Base-by-base conservation (phyloP, 2,888 invertebrate genomes). In the Diaperis boleti region DNA sequence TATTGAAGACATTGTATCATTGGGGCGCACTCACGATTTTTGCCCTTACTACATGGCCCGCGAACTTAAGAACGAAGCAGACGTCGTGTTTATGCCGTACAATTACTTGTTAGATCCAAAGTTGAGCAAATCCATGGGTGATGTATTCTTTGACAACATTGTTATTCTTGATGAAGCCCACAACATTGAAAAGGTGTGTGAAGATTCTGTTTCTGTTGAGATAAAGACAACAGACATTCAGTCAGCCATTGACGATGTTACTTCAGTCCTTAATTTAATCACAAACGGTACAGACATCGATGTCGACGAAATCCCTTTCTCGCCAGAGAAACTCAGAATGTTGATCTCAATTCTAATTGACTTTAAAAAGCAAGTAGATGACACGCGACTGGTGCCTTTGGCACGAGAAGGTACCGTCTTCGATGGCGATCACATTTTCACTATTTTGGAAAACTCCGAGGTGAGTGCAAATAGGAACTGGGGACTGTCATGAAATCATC, bases 101-200 rank as follows among this genome's bases (percentile, higher is more conserved):
- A 99, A 99, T 84, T 99, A 50, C 18, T 29, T 41, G 8, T 41
- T 59, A 17, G 49, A 50, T 14, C 42, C 55, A 4, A 26, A 15
- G 11, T 42, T 20, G 14, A 29, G 13, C 8, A 54, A 54, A 39
- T 13, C 13, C 7, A 26, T 54, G 20, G 82, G 82, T 26, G 76
- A 88, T 49, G 88, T 90, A 71, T 79, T 92, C 52, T 80, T 87
- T 72, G 91, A 92, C 73, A 89, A 89, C 69, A 87, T 97, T 35
- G 84, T 99, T 11, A 96, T 99, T 64, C 86, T 99, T 70, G 99
- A 99, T 84, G 99, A 99, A 83, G 99, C 96, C 1, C 99, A 99
- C 77, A 99, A 99, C 83, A 89, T 99, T 68, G 97, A 97, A 77
- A 92, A 92, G 81, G 92, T 94, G 71, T 98, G 98, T 82, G 98